phyloP scores from a whole-genome alignment of 2,113 vertebrate species.

The Sebastes schlegelii region DNA sequence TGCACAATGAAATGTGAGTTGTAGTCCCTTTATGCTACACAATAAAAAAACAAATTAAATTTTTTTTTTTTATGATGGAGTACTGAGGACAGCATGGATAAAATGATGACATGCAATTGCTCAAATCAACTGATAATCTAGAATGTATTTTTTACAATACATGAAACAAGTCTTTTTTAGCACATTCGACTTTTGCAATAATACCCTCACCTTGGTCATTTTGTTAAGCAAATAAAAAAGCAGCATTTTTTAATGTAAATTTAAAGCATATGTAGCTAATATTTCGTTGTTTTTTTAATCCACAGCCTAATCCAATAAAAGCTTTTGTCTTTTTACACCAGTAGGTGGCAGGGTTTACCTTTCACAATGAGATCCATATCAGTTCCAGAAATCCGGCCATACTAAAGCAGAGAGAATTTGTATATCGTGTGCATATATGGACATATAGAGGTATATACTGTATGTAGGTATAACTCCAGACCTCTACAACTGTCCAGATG shows the following conservation, averaged over 20 bases:
- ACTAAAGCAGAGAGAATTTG: not conserved
- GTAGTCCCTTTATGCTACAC: not conserved
- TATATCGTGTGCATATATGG: not conserved
- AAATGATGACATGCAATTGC: not conserved
- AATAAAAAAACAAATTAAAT: not conserved
- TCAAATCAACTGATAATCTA: not conserved
- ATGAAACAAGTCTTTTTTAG: not conserved
- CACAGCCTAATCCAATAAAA: constrained; percentile 11
- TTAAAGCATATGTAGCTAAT: not conserved
- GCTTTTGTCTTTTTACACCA: constrained; percentile 52
- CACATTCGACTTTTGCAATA: not conserved
- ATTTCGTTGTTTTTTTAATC: constrained; percentile 1
- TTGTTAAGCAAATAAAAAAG: not conserved
- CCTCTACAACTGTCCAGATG: not conserved
- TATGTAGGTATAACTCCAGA: not conserved
- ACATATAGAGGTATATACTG: not conserved
- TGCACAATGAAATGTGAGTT: not conserved
- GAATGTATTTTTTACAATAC: not conserved
- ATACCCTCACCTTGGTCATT: not conserved
- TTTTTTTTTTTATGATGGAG: not conserved
- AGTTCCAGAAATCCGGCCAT: not conserved
- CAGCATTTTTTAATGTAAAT: not conserved
- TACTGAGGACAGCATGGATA: not conserved
- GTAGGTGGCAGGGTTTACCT: constrained; percentile 75
- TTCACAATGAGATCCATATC: constrained; percentile 18